phyloP scores from a whole-genome alignment of 2,113 vertebrate species.

The Sander lucioperca region DNA sequence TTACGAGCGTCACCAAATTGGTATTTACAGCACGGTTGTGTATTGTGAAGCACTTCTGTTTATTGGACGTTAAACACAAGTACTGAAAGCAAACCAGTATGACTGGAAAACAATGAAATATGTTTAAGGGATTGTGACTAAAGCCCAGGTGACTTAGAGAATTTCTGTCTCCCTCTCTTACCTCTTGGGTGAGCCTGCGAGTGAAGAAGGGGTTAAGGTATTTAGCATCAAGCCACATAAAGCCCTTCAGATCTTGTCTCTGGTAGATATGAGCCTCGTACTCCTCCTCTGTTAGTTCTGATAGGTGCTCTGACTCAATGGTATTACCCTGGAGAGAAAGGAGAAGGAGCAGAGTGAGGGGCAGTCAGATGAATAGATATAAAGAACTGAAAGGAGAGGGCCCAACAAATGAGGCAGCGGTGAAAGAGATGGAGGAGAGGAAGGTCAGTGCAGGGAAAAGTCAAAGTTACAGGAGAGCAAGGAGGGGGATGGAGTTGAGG shows the following conservation, averaged over 20 bases:
- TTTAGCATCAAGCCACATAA: slow-evolving; percentile 97
- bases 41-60: neutral
- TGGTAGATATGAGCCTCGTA: slow-evolving; percentile 96
- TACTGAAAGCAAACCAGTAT: too few relatives aligned
- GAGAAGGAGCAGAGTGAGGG: neutral
- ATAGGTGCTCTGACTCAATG: slow-evolving; percentile 94
- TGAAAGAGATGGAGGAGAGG: slow-evolving; percentile 8
- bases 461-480: slow-evolving; percentile 5
- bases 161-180: slow-evolving; percentile 66
- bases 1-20: neutral
- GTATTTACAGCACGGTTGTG: neutral
- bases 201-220: slow-evolving; percentile 99
- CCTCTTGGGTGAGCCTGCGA: slow-evolving; percentile 96
- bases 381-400: slow-evolving; percentile 14
- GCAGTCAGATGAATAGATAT: slow-evolving; percentile 18
- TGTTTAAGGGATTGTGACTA: too few relatives aligned
- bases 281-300: slow-evolving; percentile 97
- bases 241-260: slow-evolving; percentile 96
- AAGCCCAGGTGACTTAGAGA: neutral
- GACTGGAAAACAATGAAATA: too few relatives aligned
- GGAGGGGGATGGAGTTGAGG: slow-evolving; percentile 4
- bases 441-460: neutral
- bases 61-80: neutral
- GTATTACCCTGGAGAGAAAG: slow-evolving; percentile 89
- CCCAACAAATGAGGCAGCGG: slow-evolving; percentile 4